Evolutionary conservation across 2,888 invertebrate species (phyloP), one percentile per base, ranked within the genome.

Genomic region (Campoplex nolae): DNA sequence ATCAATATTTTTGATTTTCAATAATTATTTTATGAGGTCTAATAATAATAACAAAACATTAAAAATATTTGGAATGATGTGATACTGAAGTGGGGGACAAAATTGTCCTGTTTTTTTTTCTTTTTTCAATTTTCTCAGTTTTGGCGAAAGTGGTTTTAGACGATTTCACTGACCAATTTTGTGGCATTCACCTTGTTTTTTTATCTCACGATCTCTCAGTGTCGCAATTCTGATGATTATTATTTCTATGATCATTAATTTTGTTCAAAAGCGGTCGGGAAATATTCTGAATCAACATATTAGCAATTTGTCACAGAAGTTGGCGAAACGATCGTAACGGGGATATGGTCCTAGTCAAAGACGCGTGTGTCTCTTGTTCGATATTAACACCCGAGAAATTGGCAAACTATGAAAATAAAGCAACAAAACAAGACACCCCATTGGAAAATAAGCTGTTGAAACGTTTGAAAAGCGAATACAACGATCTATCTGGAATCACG

Each of bases 281-380:
- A 42, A 42, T 13, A 45, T 11, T 8, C 16, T 32, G 1, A 7
- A 56, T 28, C 58, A 62, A 58, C 2, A 35, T 51, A 48, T 23
- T 38, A 48, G 28, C 4, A 23, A 18, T 83, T 88, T 76, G 38
- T 74, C 88, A 88, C 73, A 91, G 88, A 86, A 89, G 84, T 56
- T 89, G 83, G 83, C 87, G 67, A 38, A 77, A 56, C 68, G 71
- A 84, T n/a, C 83, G 51, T 58, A 86, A 13, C 68, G 79, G 83
- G n/a, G 90, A 91, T 67, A 89, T 90, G 13, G 90, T 92, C 6
- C 65, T 92, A 2, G 90, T 92, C 16, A 92, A 92, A 62, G 92
- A 92, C 62, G 89, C 91, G 16, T 90, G 91, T 18, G 81, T 91
- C 42, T 90, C 92, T 1, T 92, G 92, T 68, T 84, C 87, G 9